Conservation (phyloP, 2,113 vertebrate genomes). For the Myotis davidii region DNA sequence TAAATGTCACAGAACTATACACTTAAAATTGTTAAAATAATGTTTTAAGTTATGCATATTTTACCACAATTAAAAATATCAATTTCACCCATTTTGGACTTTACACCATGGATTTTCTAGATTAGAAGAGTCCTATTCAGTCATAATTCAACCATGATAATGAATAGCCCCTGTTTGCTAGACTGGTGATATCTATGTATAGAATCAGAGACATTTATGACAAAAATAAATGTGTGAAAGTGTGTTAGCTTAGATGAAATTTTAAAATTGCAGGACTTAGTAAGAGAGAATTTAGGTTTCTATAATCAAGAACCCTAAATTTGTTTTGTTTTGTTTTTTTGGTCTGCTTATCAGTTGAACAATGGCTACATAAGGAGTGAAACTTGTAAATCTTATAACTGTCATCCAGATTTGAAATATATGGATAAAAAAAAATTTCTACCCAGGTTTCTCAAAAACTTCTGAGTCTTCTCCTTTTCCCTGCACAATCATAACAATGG, state of each 20-base stretch:
- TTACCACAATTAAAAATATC: not conserved
- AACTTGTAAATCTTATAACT: not conserved
- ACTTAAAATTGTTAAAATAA: not conserved
- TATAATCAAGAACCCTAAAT: not conserved
- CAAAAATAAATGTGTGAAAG: not conserved
- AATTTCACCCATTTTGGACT: not conserved
- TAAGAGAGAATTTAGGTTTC: not conserved
- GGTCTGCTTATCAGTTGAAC: not conserved
- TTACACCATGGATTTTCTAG: not conserved
- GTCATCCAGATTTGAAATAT: not conserved
- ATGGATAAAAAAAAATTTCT: not conserved
- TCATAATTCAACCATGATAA: not conserved
- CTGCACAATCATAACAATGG: not conserved
- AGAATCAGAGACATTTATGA: not conserved
- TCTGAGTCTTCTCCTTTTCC: not conserved
- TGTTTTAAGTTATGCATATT: not conserved
- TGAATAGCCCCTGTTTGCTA: not conserved
- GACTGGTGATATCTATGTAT: not conserved
- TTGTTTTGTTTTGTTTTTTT: not conserved
- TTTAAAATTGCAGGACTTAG: not conserved
- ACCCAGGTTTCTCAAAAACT: constrained; percentile 3
- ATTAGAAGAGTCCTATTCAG: not conserved
- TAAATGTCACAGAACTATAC: not conserved
- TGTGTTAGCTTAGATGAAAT: constrained; percentile 6
- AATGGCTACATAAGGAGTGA: not conserved